Conservation (phyloP, 2,113 vertebrate genomes). For the Leptobrachium leishanense region DNA sequence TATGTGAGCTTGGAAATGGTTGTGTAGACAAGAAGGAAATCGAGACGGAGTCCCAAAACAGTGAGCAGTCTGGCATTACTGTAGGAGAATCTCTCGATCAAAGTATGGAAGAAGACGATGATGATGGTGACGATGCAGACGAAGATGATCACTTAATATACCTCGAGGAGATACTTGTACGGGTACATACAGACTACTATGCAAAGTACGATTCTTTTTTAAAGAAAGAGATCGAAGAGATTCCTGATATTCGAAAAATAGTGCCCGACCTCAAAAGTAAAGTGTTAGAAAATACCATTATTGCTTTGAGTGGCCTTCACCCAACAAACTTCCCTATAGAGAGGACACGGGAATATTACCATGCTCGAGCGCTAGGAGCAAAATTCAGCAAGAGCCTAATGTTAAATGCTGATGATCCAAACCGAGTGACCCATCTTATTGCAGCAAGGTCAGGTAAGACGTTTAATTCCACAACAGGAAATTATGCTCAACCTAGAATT, state of each 20-base stretch:
- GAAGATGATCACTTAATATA: constrained; percentile 92
- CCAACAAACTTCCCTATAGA: constrained; percentile 94
- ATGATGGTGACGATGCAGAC: constrained; percentile 80
- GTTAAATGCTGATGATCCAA: constrained; percentile 73
- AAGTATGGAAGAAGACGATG: constrained; percentile 86
- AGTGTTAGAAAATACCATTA: constrained; percentile 76
- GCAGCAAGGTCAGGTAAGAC: constrained; percentile 85
- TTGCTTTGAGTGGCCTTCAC: constrained; percentile 92
- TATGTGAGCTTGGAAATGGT: constrained; percentile 79
- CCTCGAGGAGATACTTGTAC: constrained; percentile 89
- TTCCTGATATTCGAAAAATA: constrained; percentile 89
- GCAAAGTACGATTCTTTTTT: constrained; percentile 81
- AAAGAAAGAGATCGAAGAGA: constrained; percentile 70
- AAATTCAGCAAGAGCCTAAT: constrained; percentile 79
- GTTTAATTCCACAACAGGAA: no score
- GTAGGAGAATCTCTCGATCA: constrained; percentile 89
- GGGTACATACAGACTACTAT: constrained; percentile 90
- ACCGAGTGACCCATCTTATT: constrained; percentile 85
- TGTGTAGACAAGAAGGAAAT: constrained; percentile 82
- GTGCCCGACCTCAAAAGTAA: constrained; percentile 89
- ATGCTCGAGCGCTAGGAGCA: constrained; percentile 88
- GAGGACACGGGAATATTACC: constrained; percentile 89
- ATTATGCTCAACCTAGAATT: no score
- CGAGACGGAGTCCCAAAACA: constrained; percentile 94
- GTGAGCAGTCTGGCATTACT: constrained; percentile 90